Base-by-base conservation (phyloP, 2,797 vertebrate species). In the Typhlichthys subterraneus region DNA sequence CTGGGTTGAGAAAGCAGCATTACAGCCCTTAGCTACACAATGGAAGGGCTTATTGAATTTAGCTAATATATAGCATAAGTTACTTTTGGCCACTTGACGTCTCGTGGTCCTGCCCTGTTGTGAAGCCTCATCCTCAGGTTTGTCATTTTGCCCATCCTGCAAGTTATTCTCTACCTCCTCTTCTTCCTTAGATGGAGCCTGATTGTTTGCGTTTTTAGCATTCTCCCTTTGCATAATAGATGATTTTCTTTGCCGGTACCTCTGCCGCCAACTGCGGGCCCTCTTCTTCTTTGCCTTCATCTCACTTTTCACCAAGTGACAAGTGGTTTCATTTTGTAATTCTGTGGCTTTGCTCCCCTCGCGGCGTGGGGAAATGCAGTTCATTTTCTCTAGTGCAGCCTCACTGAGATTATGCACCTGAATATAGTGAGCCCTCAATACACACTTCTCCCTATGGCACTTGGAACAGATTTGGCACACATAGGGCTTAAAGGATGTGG, bases 1-100 rank as follows among this genome's bases (percentile, higher is more conserved):
- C 76, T 97, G 95, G 72, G 94, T 96, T 47, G 94, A 95, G 83
- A 98, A 99, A 4, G 95, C 95, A 0, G 96, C 93, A 46, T 91
- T 94, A 74, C 98, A 99, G 70, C 94, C 94, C 88, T 97, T 96
- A 74, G 96, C 95, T 52, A 98, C 94, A 78, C 98, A 99, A 72
- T 96, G 95, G 91, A 96, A 99, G 31, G 95, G 95, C 85, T 98
- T 98, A 81, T 96, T 96, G 80, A 97, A 97, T 61, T 96, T 96
- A 78, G 94, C 93, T 65, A 97, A 83, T 77, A 97, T 96, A 63
- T 98, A 96, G 82, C 96, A 97, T 15, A 96, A 86, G 70, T 97
- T 98, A 74, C 93, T 90, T 93, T 96, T 98, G 65, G 95, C 91
- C 63, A 95, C 94, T 63, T 95, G 88, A 69, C 95, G 94, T 73